Base-by-base conservation (phyloP, 2,113 vertebrate species). In the Psittacula cyanocephala region DNA sequence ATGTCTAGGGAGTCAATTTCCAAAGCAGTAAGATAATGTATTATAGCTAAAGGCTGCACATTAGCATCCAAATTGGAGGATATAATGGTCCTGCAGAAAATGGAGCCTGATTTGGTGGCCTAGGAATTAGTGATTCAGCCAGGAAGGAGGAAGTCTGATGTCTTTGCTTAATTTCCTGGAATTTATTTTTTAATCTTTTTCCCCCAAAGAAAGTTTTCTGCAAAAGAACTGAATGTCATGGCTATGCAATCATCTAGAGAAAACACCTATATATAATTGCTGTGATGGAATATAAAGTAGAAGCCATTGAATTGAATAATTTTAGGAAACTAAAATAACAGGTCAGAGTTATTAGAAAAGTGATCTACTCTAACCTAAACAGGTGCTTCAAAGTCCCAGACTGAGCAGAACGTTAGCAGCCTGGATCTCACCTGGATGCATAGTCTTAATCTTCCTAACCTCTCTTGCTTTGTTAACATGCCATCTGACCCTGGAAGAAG, bases 211-310 rank as follows among this genome's bases (percentile, higher is more conserved):
- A 90, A 72, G 6, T 7, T 50, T 75, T 89, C 43, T 85, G 65
- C 49, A 81, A 79, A 20, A 39, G 11, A 71, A 68, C 13, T 14
- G 9, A 41, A 27, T 17, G 5, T n/a, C 20, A 23, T 41, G 6
- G 15, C n/a, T 46, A 7, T 89, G 46, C 13, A 37, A 39, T 15
- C 33, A 68, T 10, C 25, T 43, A 44, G 33, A 47, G 13, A 3
- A 31, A 93, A 50, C 7, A 39, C 4, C 10, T 39, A 9, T 6
- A 47, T 25, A 10, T 24, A 64, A 15, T 41, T 1, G 0, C n/a
- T 59, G 39, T 55, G 6, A 59, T 22, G 37, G 37, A 17, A 23
- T 85, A 37, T 41, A 44, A 79, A 65, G 22, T 60, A 55, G 1
- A 92, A 81, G 19, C 3, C 31, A 57, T 14, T 79, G 33, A 67